A percentile compares a stretch with the other conserved stretches of the same genome.
phyloP scores from a whole-genome alignment of 2,797 vertebrate genomes.

The Danionella dracula region DNA sequence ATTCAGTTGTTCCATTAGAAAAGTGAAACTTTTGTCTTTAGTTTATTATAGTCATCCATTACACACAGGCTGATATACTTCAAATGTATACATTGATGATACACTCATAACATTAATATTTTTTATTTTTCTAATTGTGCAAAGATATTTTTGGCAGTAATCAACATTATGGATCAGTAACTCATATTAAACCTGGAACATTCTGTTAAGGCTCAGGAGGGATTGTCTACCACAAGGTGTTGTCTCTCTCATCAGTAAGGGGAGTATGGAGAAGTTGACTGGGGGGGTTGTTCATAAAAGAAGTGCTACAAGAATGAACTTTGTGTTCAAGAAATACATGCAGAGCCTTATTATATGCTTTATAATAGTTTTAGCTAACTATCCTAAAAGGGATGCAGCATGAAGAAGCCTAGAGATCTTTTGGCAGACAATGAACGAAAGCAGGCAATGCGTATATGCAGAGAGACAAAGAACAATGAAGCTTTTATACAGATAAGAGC shows the following conservation, averaged over 20 bases:
- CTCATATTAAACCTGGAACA: not conserved
- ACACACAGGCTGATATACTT: no score
- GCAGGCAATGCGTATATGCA: not conserved
- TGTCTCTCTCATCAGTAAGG: not conserved
- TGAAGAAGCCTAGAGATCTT: not conserved
- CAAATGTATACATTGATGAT: no score
- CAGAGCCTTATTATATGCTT: constrained; percentile 4
- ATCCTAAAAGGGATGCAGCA: not conserved
- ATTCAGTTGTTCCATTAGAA: no score
- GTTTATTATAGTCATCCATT: no score
- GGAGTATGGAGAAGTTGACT: not conserved
- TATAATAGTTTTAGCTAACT: not conserved
- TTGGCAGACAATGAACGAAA: constrained; percentile 5
- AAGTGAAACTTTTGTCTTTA: no score
- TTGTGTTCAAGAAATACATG: constrained; percentile 16
- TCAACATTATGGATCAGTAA: not conserved
- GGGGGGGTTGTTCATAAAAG: constrained; percentile 10
- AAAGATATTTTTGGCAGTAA: not conserved
- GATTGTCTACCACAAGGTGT: constrained; percentile 17
- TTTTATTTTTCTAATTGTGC: not conserved
- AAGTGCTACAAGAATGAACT: constrained; percentile 6
- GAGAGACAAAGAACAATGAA: not conserved
- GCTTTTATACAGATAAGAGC: constrained; percentile 15
- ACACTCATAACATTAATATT: no score
- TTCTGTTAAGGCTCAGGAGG: not conserved